Base-by-base conservation (phyloP, 92 coral and sea anemone genomes). In the Palythoa grandiflora region DNA sequence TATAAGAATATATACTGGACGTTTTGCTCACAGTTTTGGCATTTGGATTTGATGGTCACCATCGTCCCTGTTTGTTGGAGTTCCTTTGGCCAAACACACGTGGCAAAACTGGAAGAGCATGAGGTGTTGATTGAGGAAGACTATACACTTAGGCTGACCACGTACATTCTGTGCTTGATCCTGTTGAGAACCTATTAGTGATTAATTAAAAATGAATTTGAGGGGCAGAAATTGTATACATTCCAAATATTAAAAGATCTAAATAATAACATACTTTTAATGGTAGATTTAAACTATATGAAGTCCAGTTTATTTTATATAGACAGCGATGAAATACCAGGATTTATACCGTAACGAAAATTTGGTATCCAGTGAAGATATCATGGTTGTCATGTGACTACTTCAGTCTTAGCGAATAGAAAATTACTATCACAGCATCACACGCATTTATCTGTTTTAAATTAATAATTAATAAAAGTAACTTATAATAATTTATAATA, bases 71-170 rank as follows among this genome's bases (percentile, higher is more conserved):
- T 61, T 61, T 61, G 68, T 17, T 61, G 85, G 44, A 65, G 63
- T 71, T 87, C 83, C 72, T 3, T 71, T 79, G 39, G 86, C 80
- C 21, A 90, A 78, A 73, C 93, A 90, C 57, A 71, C 57, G 15
- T 80, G 86, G 59, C 90, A 90, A 70, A 51, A 13, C 79, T 90
- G 83, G 89, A 90, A 90, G 37, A 89, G 86, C 36, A 76, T 38
- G 12, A 89, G 83, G 19, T 84, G 78, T 38, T 78, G 54, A 55
- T 55, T 55, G 61, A 55, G 61, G 65, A 90, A 85, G 1, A 90
- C 92, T 48, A 90, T 90, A 48, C 71, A 86, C 51, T 90, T 86
- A 9, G 92, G 92, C 37, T 89, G 85, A 14, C 84, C 85, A 84
- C 92, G 87, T 68, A 66, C 39, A 72, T 84, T 85, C 55, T 66